Evolutionary conservation across 2,113 vertebrate genomes (phyloP).

Genomic region (Malurus cyaneus): DNA sequence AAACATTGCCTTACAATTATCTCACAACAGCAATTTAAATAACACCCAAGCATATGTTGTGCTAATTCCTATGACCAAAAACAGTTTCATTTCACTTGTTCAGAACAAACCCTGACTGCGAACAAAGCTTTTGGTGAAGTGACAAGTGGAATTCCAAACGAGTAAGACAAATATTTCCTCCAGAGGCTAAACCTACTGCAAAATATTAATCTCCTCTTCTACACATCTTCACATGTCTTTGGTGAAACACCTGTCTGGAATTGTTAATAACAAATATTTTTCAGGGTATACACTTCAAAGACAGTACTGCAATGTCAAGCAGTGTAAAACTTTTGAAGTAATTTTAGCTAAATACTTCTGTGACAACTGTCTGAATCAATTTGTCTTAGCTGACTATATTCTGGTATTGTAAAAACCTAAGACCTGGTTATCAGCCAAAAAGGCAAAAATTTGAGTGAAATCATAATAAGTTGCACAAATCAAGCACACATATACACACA

Average conservation of each 20-base stretch:
- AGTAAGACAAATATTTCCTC: slow-evolving; percentile 77
- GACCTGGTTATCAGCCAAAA: slow-evolving; percentile 63
- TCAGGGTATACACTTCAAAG: slow-evolving; percentile 79
- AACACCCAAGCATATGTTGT: slow-evolving; percentile 53
- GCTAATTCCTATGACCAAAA: slow-evolving; percentile 65
- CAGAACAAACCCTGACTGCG: slow-evolving; percentile 53
- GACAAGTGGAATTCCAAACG: slow-evolving; percentile 74
- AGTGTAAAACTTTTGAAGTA: slow-evolving; percentile 78
- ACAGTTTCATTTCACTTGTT: slow-evolving; percentile 68
- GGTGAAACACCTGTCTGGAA: slow-evolving; percentile 80
- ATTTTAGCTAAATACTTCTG: slow-evolving; percentile 80
- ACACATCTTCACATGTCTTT: slow-evolving; percentile 78
- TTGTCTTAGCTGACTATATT: slow-evolving; percentile 73
- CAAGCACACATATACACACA: not conserved
- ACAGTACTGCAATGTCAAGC: slow-evolving; percentile 69
- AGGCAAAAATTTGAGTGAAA: slow-evolving; percentile 53
- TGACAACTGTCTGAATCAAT: slow-evolving; percentile 79
- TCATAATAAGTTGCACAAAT: slow-evolving; percentile 45
- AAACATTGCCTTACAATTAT: slow-evolving; percentile 48
- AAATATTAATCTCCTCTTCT: slow-evolving; percentile 77
- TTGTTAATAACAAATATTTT: slow-evolving; percentile 81
- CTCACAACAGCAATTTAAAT: slow-evolving; percentile 52
- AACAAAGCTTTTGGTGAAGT: slow-evolving; percentile 70
- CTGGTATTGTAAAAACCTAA: slow-evolving; percentile 55
- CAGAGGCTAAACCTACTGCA: slow-evolving; percentile 75